Conservation (phyloP, 92 coral and sea anemone species). For the Zoanthus gigantus region DNA sequence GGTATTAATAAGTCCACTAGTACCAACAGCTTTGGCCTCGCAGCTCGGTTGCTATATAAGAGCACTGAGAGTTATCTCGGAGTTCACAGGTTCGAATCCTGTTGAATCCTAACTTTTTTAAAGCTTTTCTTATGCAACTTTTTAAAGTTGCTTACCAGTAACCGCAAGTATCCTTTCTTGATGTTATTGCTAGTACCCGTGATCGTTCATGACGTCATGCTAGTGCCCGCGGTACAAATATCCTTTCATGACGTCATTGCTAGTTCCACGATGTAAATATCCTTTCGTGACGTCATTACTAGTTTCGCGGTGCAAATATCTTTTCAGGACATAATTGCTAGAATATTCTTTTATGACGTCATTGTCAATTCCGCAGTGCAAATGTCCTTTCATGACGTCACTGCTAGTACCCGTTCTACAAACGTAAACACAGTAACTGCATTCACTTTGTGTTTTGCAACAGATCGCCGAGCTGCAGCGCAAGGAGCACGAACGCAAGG, state of each 20-base stretch:
- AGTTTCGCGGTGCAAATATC: not conserved
- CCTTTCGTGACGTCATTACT: slow-evolving; percentile 1
- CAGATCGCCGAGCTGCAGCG: slow-evolving; percentile 94
- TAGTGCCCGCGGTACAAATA: not conserved
- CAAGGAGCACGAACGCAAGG: slow-evolving; percentile 92
- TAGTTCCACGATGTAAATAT: too few species aligned
- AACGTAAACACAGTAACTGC: not conserved
- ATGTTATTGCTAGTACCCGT: not conserved
- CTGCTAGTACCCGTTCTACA: not conserved
- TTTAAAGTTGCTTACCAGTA: not conserved
- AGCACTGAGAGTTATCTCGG: too few species aligned
- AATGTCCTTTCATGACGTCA: not conserved
- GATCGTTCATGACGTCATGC: not conserved
- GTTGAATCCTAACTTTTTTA: too few species aligned
- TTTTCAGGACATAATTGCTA: too few species aligned
- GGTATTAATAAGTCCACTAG: too few species aligned
- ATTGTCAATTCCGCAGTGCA: not conserved
- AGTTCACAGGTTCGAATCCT: too few species aligned
- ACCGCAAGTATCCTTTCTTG: not conserved
- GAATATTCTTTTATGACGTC: not conserved
- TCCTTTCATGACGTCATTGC: not conserved
- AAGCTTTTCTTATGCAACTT: not conserved
- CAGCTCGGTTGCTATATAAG: too few species aligned
- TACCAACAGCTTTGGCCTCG: too few species aligned
- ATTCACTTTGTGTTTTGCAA: not conserved